These are phyloP conservation scores for Romanomermis culicivorax DNA, from an alignment of 2,888 invertebrate genomes.

Conservation along the genomic window DNA sequence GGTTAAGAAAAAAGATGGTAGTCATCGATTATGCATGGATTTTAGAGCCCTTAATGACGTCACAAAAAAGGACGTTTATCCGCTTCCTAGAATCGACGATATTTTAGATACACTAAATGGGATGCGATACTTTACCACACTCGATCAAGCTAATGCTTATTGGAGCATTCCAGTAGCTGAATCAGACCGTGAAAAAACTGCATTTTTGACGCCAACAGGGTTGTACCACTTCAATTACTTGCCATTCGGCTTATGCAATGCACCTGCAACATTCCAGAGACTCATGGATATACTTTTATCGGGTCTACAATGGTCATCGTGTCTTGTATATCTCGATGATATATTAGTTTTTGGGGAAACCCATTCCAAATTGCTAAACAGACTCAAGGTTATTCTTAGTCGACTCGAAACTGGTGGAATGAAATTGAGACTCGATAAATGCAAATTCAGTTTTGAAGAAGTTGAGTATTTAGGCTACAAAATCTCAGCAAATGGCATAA, in stretches of 20 bases:
- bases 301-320: constrained; percentile 12
- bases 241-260: constrained; percentile 18
- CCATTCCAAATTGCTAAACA: constrained; percentile 13
- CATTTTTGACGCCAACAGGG: constrained; percentile 14
- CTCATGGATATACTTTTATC: constrained; percentile 15
- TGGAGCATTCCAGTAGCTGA: constrained; percentile 13
- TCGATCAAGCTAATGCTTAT: constrained; percentile 14
- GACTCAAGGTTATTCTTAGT: constrained; percentile 14
- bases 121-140: constrained; percentile 9
- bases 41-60: constrained; percentile 15
- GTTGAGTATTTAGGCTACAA: constrained; percentile 25
- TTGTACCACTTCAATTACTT: constrained; percentile 18
- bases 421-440: constrained; percentile 21
- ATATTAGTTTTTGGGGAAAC: constrained; percentile 14
- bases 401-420: constrained; percentile 6
- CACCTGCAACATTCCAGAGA: constrained; percentile 16
- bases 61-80: constrained; percentile 12
- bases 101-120: constrained; percentile 8
- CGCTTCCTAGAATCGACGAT: constrained; percentile 13
- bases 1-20: constrained; percentile 22
- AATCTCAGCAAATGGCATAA: constrained; percentile 18
- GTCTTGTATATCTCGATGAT: constrained; percentile 18
- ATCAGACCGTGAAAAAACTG: constrained; percentile 14
- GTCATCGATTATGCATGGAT: constrained; percentile 15
- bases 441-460: constrained; percentile 7